Conservation (phyloP, 2,113 vertebrate species). For the Strigops habroptila region DNA sequence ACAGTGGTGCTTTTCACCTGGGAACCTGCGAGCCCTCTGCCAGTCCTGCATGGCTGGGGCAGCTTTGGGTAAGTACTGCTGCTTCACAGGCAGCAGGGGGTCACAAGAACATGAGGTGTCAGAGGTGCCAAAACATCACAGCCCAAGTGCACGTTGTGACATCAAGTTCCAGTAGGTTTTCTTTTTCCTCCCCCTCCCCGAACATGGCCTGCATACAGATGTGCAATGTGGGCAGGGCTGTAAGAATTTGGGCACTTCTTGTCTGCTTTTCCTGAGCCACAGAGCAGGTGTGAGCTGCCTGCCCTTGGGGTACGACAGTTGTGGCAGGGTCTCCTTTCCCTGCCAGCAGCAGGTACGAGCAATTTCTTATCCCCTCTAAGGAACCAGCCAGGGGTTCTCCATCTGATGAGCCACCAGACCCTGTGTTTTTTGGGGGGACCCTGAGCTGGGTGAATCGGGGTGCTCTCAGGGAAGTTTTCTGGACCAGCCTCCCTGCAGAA, state of each 20-base stretch:
- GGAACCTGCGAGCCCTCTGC: not conserved
- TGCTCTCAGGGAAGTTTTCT: fast-evolving
- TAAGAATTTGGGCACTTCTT: fast-evolving
- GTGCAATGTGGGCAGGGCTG: not conserved
- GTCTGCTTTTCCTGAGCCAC: not conserved
- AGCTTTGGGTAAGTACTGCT: not conserved
- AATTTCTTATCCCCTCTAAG: not conserved
- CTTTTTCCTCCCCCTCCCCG: fast-evolving
- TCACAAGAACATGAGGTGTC: not conserved
- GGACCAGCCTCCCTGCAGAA: not conserved
- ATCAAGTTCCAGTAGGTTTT: not conserved
- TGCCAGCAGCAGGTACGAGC: not conserved
- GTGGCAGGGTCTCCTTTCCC: not conserved
- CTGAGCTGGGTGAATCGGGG: not conserved
- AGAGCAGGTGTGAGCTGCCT: not conserved
- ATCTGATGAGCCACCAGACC: not conserved
- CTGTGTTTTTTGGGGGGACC: not conserved
- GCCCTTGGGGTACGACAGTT: not conserved
- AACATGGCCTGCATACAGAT: fast-evolving
- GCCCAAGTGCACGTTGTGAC: not conserved
- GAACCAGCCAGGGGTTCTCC: fast-evolving
- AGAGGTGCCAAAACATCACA: not conserved
- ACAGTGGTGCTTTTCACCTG: not conserved
- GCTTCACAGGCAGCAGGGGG: not conserved
- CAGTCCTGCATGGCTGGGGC: not conserved